phyloP scores from a whole-genome alignment of 2,888 invertebrate genomes.

The Thecocarcelia acutangulata region DNA sequence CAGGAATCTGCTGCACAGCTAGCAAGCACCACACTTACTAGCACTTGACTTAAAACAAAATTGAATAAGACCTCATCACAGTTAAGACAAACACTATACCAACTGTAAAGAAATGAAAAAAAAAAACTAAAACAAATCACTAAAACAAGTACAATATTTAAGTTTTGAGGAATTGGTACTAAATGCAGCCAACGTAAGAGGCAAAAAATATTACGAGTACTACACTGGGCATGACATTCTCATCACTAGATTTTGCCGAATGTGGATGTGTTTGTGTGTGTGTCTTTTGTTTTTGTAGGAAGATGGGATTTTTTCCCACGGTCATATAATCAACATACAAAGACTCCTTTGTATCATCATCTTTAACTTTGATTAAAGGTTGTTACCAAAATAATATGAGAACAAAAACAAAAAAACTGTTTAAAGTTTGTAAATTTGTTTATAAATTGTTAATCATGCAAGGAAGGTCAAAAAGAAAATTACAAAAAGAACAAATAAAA shows the following conservation, averaged over 20 bases:
- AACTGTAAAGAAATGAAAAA: conserved; percentile 4
- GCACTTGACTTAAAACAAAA: conserved; percentile 40
- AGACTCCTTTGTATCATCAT: conserved; percentile 43
- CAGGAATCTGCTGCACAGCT: not conserved
- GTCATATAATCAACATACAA: conserved; percentile 59
- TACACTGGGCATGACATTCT: conserved; percentile 50
- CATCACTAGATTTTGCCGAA: conserved; percentile 12
- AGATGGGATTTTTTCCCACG: conserved; percentile 61
- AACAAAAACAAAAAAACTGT: not conserved
- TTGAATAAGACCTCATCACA: conserved; percentile 54
- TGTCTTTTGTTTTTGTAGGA: conserved; percentile 5
- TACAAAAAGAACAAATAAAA: no score
- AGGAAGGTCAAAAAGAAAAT: conserved; percentile 24
- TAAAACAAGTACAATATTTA: conserved; percentile 60
- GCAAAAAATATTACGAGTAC: not conserved
- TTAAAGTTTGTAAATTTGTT: conserved; percentile 39
- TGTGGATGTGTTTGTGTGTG: not conserved
- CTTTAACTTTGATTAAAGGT: conserved; percentile 48
- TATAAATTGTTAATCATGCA: conserved; percentile 34
- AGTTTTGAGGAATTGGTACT: conserved; percentile 51
- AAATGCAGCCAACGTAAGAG: conserved; percentile 30
- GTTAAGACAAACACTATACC: conserved; percentile 27
- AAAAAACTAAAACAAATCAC: conserved; percentile 36
- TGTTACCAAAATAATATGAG: conserved; percentile 1
- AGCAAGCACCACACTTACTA: not conserved